These are phyloP conservation scores for Calameuta filiformis DNA, from an alignment of 2,888 invertebrate species.

Conservation along the genomic window DNA sequence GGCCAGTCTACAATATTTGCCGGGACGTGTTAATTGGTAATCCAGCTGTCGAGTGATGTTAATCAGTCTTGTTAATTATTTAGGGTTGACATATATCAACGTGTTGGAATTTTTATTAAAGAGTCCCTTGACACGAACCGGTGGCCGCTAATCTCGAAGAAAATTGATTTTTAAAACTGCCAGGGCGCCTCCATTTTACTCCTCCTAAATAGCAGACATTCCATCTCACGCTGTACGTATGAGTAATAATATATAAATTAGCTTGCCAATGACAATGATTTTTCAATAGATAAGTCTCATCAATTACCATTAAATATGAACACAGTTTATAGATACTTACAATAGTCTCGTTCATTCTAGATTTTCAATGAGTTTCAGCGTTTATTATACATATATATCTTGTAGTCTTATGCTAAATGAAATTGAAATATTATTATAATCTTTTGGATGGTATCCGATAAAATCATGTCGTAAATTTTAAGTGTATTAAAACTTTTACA, in stretches of 20 bases:
- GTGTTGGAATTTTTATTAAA: neutral
- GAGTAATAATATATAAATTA: neutral
- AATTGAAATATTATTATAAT: neutral
- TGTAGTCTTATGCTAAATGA: neutral
- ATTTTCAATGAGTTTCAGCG: neutral
- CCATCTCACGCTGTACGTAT: neutral
- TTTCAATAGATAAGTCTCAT: neutral
- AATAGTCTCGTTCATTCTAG: neutral
- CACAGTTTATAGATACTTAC: neutral
- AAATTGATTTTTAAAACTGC: neutral
- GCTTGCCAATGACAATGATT: neutral
- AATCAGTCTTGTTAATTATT: neutral
- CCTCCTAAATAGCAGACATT: neutral
- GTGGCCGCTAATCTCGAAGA: neutral
- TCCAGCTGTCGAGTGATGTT: neutral
- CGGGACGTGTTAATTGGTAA: neutral
- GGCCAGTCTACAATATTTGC: neutral
- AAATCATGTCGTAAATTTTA: neutral
- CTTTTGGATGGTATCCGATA: neutral
- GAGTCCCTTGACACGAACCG: neutral
- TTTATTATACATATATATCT: neutral
- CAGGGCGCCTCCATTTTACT: neutral
- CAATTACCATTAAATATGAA: neutral
- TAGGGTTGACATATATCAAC: neutral
- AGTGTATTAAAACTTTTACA: neutral